Evolutionary conservation across 1,140 invertebrate genomes (phyloP), one percentile per base, ranked within the genome.

Genomic region (Drosophila pandora): DNA sequence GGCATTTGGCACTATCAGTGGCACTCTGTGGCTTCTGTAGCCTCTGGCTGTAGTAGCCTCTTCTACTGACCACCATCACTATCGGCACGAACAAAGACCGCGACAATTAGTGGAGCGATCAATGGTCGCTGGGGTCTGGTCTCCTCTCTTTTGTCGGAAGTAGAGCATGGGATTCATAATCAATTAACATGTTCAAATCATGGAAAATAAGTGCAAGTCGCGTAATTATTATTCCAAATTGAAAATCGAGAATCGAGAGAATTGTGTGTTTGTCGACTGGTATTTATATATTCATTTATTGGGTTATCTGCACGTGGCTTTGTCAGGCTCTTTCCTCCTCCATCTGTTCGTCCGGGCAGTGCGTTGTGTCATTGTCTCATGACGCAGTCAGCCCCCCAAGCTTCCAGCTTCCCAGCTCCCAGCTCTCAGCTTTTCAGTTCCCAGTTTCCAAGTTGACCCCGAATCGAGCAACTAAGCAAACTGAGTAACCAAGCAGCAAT

Each of bases 31-130:
- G 41, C n/a, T 48, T 22, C 32, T 47, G 21, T 47, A 47, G 43
- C 17, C 57, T 47, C 55, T 28, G 61, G 61, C 5, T 47, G 48
- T n/a, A n/a, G n/a, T n/a, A n/a, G n/a, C n/a, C n/a, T n/a, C 43
- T 21, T 23, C 43, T 30, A 39, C 23, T 55, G 64, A 54, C 60
- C 72, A 68, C 61, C 72, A 68, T 57, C 72, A 68, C 61, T 76
- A 82, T 85, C 83, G 83, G 83, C 83, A 79, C 10, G 83, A 87
- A 87, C 83, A 87, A 87, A 87, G 83, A 59, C 70, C 25, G 69
- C 63, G 74, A 88, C 83, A 88, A 88, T 88, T 88, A 88, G 84
- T 88, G 76, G 83, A 83, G 84, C 83, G 84, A 70, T 83, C 84
- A 89, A 79, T 88, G 84, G 67, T 88, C 79, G 79, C 10, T 61